Evolutionary conservation across 2,113 vertebrate species (phyloP), one percentile per base, ranked within the genome.

Genomic region (Toxotes chatareus): DNA sequence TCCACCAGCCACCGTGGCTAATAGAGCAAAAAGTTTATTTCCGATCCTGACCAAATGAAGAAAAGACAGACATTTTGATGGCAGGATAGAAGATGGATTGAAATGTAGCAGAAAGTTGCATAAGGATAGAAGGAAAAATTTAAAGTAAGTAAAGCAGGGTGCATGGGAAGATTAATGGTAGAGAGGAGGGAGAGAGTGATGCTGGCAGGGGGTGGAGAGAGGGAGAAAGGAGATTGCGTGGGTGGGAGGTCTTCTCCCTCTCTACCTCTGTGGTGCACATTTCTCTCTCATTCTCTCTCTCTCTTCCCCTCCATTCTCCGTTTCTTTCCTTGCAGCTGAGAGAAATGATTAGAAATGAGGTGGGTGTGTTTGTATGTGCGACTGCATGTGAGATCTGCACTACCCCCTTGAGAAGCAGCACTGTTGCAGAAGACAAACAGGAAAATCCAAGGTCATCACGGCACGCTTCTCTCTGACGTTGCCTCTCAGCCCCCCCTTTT

Each of bases 391-490:
- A 80, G 86, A 87, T 86, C 82, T 79, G 83, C 89, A 51, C 75
- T 63, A 31, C 57, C 78, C 74, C 80, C 40, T 69, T 89, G 55
- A 90, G 85, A 68, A 72, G 51, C 70, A 90, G 85, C 59, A 51
- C 84, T 62, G 81, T 83, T 79, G 86, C 91, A 47, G 84, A 79
- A 91, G 66, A 77, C 85, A 78, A 73, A 86, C 71, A 3, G 91
- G 89, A 93, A 92, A 93, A 94, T 80, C 92, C 95, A 95, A 96
- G 95, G 94, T 95, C 94, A 95, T 93, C 86, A 82, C 85, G 53
- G 86, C 87, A 88, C 57, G 73, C 84, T 89, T 82, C 55, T 57
- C 73, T 69, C 68, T 91, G 90, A 89, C 83, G 88, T 84, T 85
- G 84, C 79, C 70, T 85, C 7, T 63, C 79, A 64, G 68, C 83